phyloP scores from a whole-genome alignment of 2,888 invertebrate species.

The Holacanthella duospinosa region DNA sequence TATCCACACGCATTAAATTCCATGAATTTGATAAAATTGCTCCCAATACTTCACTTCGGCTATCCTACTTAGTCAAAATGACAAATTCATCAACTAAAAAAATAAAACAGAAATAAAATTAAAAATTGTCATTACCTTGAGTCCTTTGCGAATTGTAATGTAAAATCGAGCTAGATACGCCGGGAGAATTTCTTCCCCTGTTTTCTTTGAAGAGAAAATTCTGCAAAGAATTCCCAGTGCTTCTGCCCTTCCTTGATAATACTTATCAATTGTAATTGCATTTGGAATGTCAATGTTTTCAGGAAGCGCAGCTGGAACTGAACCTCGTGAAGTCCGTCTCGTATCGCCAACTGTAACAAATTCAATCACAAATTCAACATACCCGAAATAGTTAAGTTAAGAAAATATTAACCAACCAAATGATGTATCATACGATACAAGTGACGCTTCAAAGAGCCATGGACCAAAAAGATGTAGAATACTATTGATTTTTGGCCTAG shows the following conservation, averaged over 20 bases:
- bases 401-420: conserved; percentile 10
- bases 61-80: conserved; percentile 30
- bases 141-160: conserved; percentile 77
- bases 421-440: conserved; percentile 62
- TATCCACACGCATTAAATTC: conserved; percentile 78
- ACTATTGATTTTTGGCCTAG: conserved; percentile 85
- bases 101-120: neutral
- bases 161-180: conserved; percentile 88
- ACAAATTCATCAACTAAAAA: neutral
- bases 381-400: neutral
- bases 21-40: conserved; percentile 76
- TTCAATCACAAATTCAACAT: neutral
- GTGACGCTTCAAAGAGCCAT: conserved; percentile 92
- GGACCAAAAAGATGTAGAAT: conserved; percentile 90
- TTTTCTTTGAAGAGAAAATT: conserved; percentile 90
- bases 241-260: conserved; percentile 69
- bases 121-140: conserved; percentile 47
- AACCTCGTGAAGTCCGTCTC: conserved; percentile 34
- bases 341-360: conserved; percentile 24
- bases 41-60: conserved; percentile 57
- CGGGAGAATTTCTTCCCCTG: conserved; percentile 82
- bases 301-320: conserved; percentile 53
- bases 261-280: conserved; percentile 60
- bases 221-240: conserved; percentile 90
- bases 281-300: conserved; percentile 58